Conservation (phyloP, 2,797 vertebrate species). For the Potorous gilbertii region DNA sequence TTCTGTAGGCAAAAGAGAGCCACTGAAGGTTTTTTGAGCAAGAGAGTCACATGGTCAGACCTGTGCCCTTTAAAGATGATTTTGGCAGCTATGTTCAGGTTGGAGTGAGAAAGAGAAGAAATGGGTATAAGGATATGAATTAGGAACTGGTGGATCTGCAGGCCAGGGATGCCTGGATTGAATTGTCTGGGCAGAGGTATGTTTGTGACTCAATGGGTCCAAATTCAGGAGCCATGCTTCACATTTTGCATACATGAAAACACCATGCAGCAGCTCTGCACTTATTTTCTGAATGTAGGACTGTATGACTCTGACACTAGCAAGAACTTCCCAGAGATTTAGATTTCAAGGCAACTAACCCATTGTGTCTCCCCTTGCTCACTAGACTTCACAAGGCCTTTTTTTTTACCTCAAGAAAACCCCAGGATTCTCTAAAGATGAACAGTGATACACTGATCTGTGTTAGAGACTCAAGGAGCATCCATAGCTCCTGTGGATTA, state of each 20-base stretch:
- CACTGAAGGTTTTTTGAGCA: neutral
- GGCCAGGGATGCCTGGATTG: neutral
- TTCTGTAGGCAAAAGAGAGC: neutral
- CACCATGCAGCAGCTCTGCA: slow-evolving; percentile 50
- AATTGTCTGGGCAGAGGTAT: neutral
- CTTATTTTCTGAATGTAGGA: slow-evolving; percentile 69
- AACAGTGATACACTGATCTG: neutral
- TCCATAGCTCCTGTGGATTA: slow-evolving; percentile 28
- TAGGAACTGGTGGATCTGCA: neutral
- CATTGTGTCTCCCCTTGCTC: slow-evolving; percentile 52
- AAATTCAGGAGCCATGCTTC: neutral
- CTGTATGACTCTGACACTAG: slow-evolving; percentile 54
- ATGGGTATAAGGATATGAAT: neutral
- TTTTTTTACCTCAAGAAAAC: neutral
- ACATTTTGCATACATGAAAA: slow-evolving; percentile 59
- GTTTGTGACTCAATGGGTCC: slow-evolving; percentile 16
- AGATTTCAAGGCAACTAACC: slow-evolving; percentile 59
- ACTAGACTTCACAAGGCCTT: neutral
- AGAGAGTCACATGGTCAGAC: neutral
- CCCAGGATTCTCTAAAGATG: neutral
- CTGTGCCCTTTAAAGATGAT: neutral
- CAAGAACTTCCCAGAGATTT: slow-evolving; percentile 58
- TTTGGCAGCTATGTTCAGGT: neutral
- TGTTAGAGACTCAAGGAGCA: slow-evolving; percentile 32
- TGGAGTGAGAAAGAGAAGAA: neutral